Evolutionary conservation across 2,797 vertebrate genomes (phyloP).

Genomic region (Morus bassanus): DNA sequence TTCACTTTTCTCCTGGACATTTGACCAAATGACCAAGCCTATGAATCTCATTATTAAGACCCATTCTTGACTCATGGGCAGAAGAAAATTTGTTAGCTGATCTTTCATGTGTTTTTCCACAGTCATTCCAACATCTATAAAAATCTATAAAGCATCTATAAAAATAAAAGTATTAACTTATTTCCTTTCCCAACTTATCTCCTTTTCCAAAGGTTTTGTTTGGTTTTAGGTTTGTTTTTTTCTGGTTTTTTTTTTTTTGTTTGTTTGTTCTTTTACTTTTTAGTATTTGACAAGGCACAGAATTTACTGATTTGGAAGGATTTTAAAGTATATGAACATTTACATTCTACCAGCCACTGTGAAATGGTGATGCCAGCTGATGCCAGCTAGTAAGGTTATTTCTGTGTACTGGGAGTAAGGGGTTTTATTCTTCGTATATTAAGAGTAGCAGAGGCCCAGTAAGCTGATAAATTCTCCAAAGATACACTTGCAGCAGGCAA

Average conservation of each 20-base stretch:
- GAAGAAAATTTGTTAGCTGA: not conserved
- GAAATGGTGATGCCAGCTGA: not conserved
- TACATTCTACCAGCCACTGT: not conserved
- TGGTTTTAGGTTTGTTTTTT: not conserved
- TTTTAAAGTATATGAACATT: not conserved
- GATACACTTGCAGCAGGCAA: not conserved
- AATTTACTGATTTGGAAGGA: not conserved
- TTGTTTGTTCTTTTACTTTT: not conserved
- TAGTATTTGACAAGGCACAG: not conserved
- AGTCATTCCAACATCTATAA: not conserved
- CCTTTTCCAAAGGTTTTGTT: too few relatives aligned
- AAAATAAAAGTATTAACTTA: not conserved
- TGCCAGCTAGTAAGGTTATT: not conserved
- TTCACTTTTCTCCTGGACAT: not conserved
- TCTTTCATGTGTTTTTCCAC: not conserved
- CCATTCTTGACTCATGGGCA: not conserved
- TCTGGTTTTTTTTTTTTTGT: too few relatives aligned
- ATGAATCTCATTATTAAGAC: not conserved
- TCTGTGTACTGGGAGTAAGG: not conserved
- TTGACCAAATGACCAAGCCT: not conserved
- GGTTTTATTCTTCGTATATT: not conserved
- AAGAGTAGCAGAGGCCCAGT: not conserved
- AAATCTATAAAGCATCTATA: not conserved
- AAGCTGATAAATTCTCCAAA: not conserved
- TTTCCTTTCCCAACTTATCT: not conserved